Conservation (phyloP, 2,113 vertebrate species). For the Poeciliopsis prolifica region DNA sequence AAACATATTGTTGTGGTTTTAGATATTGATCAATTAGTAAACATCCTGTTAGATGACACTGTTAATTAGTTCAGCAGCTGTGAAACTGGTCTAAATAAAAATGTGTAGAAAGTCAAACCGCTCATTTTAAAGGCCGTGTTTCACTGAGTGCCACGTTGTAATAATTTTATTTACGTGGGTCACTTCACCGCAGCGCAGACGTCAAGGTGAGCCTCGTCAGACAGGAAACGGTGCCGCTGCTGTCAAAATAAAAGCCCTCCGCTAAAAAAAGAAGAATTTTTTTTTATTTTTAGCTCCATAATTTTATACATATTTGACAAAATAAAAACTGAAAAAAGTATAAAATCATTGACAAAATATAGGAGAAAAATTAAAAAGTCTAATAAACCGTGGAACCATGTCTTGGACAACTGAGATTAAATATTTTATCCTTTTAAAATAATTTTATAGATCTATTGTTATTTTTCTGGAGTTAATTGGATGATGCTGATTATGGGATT, state of each 20-base stretch:
- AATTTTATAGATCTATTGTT: not conserved
- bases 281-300: not conserved
- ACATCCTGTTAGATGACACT: not conserved
- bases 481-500: no score
- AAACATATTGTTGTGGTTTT: not conserved
- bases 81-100: not conserved
- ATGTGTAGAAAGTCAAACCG: fast-evolving
- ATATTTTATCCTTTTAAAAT: not conserved
- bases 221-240: slow-evolving; percentile 2
- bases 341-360: not conserved
- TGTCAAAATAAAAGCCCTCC: slow-evolving; percentile 32
- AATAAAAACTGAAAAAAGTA: no score
- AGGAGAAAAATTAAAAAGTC: not conserved
- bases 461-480: no score
- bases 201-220: not conserved
- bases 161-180: slow-evolving; percentile 3
- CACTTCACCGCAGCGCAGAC: not conserved
- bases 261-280: no score
- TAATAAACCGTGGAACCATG: not conserved
- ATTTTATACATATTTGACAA: no score
- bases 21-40: not conserved
- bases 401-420: not conserved
- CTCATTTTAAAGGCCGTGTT: not conserved
- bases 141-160: slow-evolving; percentile 3
- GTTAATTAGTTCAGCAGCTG: not conserved